A percentile compares a stretch with the other conserved stretches of the same genome.
phyloP scores from a whole-genome alignment of 2,797 vertebrate species.

The Dryobates pubescens region DNA sequence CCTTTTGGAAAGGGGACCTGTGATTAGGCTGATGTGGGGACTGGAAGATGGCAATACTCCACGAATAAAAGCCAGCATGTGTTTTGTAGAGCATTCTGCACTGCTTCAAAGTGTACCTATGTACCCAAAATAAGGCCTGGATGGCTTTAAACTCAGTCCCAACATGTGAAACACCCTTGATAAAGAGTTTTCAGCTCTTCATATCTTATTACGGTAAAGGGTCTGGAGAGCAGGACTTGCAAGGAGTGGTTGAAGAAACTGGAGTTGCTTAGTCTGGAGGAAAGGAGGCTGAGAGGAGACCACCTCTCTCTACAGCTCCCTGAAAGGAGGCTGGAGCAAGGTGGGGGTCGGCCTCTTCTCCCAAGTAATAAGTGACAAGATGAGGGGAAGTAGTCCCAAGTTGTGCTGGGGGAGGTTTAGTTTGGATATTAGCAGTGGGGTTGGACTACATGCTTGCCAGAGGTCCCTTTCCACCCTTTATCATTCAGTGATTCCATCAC shows the following conservation, averaged over 20 bases:
- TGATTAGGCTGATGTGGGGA: not conserved
- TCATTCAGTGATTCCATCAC: too few relatives aligned
- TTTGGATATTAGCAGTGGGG: not conserved
- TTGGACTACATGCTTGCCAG: too few relatives aligned
- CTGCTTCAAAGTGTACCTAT: accelerated
- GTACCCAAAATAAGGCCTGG: too few relatives aligned
- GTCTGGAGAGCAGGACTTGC: not conserved
- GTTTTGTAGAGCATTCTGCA: not conserved
- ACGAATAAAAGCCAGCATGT: accelerated
- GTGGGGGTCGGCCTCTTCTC: too few relatives aligned
- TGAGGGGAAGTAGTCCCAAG: too few relatives aligned
- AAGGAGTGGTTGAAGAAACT: not conserved
- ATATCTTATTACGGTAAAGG: not conserved
- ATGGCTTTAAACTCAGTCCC: accelerated
- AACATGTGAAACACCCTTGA: not conserved
- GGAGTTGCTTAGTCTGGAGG: too few relatives aligned
- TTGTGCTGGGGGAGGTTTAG: not conserved
- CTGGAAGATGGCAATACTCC: accelerated
- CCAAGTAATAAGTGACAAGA: too few relatives aligned
- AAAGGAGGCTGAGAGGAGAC: too few relatives aligned
- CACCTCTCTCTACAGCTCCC: too few relatives aligned
- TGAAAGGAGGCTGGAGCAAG: too few relatives aligned
- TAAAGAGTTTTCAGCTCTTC: not conserved
- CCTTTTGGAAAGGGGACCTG: not conserved
- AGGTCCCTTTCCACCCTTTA: too few relatives aligned